Evolutionary conservation across 2,113 vertebrate genomes (phyloP).

Genomic region (Zosterops lateralis): DNA sequence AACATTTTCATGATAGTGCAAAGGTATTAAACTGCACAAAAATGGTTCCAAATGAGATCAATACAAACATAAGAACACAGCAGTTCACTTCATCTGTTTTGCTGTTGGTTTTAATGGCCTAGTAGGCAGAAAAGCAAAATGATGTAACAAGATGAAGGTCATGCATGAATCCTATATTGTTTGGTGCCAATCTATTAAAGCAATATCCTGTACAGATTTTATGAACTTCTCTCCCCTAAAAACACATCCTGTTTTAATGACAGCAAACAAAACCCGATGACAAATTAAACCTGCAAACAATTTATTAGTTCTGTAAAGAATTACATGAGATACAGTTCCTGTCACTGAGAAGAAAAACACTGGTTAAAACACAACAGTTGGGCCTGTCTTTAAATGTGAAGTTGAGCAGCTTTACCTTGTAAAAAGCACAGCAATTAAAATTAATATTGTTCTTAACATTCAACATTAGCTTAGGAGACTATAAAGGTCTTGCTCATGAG

Average conservation of each 20-base stretch:
- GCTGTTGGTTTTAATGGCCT: background rate
- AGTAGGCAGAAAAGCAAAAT: constrained; percentile 17
- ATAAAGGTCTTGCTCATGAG: background rate
- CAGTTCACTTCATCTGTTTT: background rate
- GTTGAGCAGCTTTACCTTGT: background rate
- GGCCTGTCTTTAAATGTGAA: background rate
- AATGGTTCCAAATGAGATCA: background rate
- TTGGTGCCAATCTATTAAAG: constrained; percentile 5
- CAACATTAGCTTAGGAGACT: background rate
- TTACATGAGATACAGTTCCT: background rate
- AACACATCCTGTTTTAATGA: constrained; percentile 40
- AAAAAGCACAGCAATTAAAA: background rate
- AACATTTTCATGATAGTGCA: background rate
- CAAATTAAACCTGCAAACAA: constrained; percentile 13
- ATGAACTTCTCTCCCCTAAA: constrained; percentile 35
- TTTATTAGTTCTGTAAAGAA: constrained; percentile 13
- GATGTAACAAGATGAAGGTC: constrained; percentile 4
- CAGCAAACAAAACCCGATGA: constrained; percentile 3
- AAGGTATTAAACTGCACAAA: background rate
- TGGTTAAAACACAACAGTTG: background rate
- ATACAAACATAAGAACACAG: background rate
- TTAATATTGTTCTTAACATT: background rate
- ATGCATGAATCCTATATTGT: background rate
- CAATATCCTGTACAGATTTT: constrained; percentile 42
- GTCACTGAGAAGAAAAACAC: background rate